Conservation (phyloP, 2,113 vertebrate genomes). For the Pantherophis guttatus region DNA sequence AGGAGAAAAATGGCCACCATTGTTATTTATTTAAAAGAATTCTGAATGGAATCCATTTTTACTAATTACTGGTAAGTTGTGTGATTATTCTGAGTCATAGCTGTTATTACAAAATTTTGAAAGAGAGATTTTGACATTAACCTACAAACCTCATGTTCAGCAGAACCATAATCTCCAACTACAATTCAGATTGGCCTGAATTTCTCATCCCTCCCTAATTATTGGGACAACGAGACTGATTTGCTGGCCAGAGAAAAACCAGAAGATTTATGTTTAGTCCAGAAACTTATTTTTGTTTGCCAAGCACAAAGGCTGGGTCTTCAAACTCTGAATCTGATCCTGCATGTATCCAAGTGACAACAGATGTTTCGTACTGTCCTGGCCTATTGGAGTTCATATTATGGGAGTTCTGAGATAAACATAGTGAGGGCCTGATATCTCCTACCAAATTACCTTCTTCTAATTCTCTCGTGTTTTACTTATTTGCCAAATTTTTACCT, state of each 20-base stretch:
- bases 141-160: background rate
- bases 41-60: background rate
- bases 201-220: background rate
- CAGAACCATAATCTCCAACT: background rate
- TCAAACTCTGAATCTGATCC: background rate
- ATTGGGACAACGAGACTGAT: background rate
- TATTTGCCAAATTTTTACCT: background rate
- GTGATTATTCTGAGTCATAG: background rate
- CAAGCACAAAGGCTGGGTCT: background rate
- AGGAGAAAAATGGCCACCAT: background rate
- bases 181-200: background rate
- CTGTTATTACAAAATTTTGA: background rate
- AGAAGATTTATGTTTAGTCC: background rate
- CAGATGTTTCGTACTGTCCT: background rate
- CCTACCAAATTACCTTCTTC: background rate
- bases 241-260: background rate
- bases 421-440: background rate
- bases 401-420: background rate
- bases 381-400: background rate
- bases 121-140: background rate
- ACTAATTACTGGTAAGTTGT: background rate
- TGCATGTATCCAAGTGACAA: background rate
- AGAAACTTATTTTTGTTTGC: background rate
- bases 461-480: background rate
- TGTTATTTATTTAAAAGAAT: background rate